phyloP scores from a whole-genome alignment of 2,888 invertebrate species.

The Clostera curtula region DNA sequence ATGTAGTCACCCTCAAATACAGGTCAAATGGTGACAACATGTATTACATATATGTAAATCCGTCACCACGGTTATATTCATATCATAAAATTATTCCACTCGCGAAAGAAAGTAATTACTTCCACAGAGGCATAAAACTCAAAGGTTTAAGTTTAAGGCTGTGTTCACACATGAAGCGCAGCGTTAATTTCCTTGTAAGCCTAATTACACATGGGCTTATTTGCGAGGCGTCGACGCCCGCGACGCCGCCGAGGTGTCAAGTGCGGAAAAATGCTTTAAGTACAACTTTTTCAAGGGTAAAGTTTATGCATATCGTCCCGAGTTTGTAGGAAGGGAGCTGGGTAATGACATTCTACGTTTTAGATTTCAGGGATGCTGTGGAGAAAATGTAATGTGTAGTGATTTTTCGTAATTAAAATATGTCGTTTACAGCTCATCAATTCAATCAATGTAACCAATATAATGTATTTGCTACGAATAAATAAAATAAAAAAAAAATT shows the following conservation, averaged over 20 bases:
- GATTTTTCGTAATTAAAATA: no score
- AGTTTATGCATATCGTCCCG: slow-evolving; percentile 30
- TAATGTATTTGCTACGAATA: no score
- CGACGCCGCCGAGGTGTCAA: slow-evolving; percentile 36
- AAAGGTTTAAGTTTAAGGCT: slow-evolving; percentile 6
- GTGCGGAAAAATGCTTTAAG: slow-evolving; percentile 35
- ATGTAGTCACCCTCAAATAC: no score
- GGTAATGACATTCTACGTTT: slow-evolving; percentile 3
- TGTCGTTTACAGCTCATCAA: not conserved
- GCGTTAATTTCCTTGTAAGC: slow-evolving; percentile 59
- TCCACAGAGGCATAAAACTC: slow-evolving; percentile 2
- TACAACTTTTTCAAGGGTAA: slow-evolving; percentile 47
- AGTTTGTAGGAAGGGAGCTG: slow-evolving; percentile 12
- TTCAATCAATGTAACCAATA: no score
- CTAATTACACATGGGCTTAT: slow-evolving; percentile 63
- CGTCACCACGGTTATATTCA: no score
- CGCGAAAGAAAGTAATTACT: not conserved
- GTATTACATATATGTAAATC: no score
- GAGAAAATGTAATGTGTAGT: no score
- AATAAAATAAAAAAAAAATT: no score
- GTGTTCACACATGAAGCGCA: slow-evolving; percentile 17
- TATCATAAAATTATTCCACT: no score
- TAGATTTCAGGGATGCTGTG: not conserved
- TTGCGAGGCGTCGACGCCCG: slow-evolving; percentile 18
- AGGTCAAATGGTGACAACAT: no score